Conservation (phyloP, 2,797 vertebrate species). For the Lophius americanus region DNA sequence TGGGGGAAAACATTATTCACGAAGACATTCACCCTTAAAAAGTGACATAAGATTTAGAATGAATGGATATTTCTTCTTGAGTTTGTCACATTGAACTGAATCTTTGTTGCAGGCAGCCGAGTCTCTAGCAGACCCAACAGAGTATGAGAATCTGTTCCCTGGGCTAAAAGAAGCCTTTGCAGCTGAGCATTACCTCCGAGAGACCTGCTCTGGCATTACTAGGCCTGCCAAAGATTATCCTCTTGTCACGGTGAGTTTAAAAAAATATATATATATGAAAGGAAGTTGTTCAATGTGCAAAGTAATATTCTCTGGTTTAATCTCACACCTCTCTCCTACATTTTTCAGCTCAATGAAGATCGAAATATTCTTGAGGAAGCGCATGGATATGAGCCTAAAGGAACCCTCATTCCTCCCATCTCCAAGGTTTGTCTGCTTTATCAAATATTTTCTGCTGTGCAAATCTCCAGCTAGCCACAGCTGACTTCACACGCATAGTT, state of each 20-base stretch:
- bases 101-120: conserved; percentile 85
- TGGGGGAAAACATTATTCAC: background rate
- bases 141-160: conserved; percentile 98
- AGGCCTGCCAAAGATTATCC: conserved; percentile 92
- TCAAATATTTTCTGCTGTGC: background rate
- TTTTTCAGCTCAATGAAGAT: conserved; percentile 93
- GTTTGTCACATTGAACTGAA: background rate
- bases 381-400: conserved; percentile 86
- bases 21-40: background rate
- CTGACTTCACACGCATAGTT: background rate
- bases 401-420: conserved; percentile 45
- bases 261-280: background rate
- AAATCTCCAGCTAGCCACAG: background rate
- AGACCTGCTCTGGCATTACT: conserved; percentile 80
- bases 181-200: conserved; percentile 91
- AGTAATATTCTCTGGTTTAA: background rate
- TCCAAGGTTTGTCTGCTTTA: conserved; percentile 54
- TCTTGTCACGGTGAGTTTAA: conserved; percentile 87
- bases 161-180: conserved; percentile 94
- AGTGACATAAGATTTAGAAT: background rate
- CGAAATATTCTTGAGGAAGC: conserved; percentile 95
- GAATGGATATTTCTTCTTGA: conserved; percentile 15
- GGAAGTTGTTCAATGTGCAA: background rate
- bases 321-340: background rate
- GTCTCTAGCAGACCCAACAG: conserved; percentile 96